Base-by-base conservation (phyloP, 2,888 invertebrate genomes). In the Acrobasis suavella region DNA sequence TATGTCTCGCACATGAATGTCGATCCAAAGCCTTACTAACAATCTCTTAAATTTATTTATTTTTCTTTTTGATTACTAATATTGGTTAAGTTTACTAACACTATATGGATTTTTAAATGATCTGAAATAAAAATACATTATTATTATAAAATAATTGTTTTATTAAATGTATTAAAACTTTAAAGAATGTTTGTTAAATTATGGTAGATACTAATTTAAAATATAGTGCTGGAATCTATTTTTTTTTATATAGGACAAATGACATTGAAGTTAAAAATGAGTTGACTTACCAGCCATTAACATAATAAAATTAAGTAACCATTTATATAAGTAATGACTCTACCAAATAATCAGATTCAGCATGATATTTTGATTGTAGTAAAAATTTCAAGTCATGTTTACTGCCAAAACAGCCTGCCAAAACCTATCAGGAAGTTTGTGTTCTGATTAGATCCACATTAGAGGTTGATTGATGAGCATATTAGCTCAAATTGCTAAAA, bases 101-200 rank as follows among this genome's bases (percentile, higher is more conserved):
- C n/a, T n/a, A n/a, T n/a, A n/a, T n/a, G n/a, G n/a, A n/a, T n/a
- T n/a, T n/a, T n/a, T n/a, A n/a, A n/a, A n/a, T n/a, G n/a, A n/a
- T n/a, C n/a, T n/a, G n/a, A n/a, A n/a, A n/a, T n/a, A n/a, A n/a
- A n/a, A n/a, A n/a, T n/a, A n/a, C n/a, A n/a, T n/a, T n/a, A n/a
- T n/a, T n/a, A n/a, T n/a, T n/a, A n/a, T n/a, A n/a, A n/a, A n/a
- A n/a, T n/a, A n/a, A n/a, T n/a, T n/a, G n/a, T n/a, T n/a, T n/a
- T n/a, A n/a, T n/a, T n/a, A n/a, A n/a, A n/a, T n/a, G n/a, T n/a
- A n/a, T n/a, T n/a, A n/a, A n/a, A n/a, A n/a, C n/a, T n/a, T n/a
- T n/a, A n/a, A n/a, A n/a, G n/a, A 38, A n/a, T 49, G 49, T 58
- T 22, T 32, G 37, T 65, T 66, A 54, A 14, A n/a, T 32, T 54